Evolutionary conservation across 2,797 vertebrate genomes (phyloP), one percentile per base, ranked within the genome.

Genomic region (Otolemur crassicaudatus): DNA sequence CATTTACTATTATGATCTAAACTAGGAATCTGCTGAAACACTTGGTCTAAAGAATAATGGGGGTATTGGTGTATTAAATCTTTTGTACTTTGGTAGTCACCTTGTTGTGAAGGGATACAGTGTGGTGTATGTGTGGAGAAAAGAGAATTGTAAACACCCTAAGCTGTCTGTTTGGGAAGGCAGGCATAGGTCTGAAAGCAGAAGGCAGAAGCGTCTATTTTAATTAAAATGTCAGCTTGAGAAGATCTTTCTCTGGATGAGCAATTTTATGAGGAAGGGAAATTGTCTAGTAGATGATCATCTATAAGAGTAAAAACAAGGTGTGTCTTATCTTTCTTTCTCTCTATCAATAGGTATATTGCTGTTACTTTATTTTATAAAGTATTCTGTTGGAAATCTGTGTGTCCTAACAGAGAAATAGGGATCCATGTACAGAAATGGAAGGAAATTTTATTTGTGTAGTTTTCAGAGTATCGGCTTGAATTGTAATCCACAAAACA

Each of bases 141-240:
- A 94, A 87, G 67, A 92, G 23, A 86, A 87, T 83, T 84, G 61
- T 43, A 79, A 96, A 90, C 72, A 94, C 25, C 67, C 37, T 46
- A 46, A 86, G 85, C 87, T 80, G 37, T 85, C 67, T 81, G 61
- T 87, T 88, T 93, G 58, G 65, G 34, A 56, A 96, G 69, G 23
- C 19, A 40, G 79, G 43, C 46, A 7, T 90, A 53, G 23, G 37
- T n/a, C 13, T 67, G 34, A 81, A 90, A 25, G 49, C 67, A 77
- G 53, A 83, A 77, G 67, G 81, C 53, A 73, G 77, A 90, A 61
- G 20, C 67, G 67, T 92, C 83, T 31, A 46, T 97, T 97, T 95
- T 84, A 86, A 97, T 95, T 94, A 91, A 94, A 93, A 76, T 95
- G 40, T 90, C 83, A 95, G 43, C 46, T 76, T 91, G 61, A 81